Evolutionary conservation across 2,888 invertebrate genomes (phyloP), one percentile per base, ranked within the genome.

Genomic region (Gerris lacustris): DNA sequence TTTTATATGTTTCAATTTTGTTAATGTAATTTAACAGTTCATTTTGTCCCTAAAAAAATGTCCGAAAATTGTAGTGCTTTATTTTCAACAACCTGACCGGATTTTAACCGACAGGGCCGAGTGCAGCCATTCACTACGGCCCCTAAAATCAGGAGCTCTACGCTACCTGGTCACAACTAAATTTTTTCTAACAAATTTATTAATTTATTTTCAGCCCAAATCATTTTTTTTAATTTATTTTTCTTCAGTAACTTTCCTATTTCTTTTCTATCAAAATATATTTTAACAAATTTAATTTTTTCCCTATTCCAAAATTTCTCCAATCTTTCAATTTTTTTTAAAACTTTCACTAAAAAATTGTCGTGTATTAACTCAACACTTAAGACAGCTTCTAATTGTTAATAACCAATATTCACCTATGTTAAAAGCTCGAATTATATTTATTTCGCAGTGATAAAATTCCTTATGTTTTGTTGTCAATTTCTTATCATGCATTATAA

Each of bases 81-180:
- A 73, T 73, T 74, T 74, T 74, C 45, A 71, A 73, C 67, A 69
- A 76, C 76, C 76, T 73, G 73, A 67, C 69, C 69, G 74, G 72
- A 69, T 67, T 64, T 63, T 69, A 69, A 71, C 72, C 76, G 80
- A 79, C 73, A 78, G 82, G 84, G 82, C 84, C 83, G 82, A 80
- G 84, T 84, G 85, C 86, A 86, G 86, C 86, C 86, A 86, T 85
- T 85, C 85, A 85, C 83, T 81, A 79, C 82, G 84, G 82, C 82
- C 83, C 80, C 76, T 75, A 75, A 80, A 80, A 81, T 82, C 80
- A 83, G 81, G 80, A 80, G 81, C 79, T 77, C 71, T 69, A 64
- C 64, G 11, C 5, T 2, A 5, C 55, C 55, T 55, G 55, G 15
- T 55, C 55, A 55, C 55, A 55, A 55, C 55, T 11, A 55, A 55